A percentile compares a stretch with the other conserved stretches of the same genome.
Evolutionary conservation across 2,113 vertebrate species (phyloP).

Genomic region (Gymnorhina tibicen): DNA sequence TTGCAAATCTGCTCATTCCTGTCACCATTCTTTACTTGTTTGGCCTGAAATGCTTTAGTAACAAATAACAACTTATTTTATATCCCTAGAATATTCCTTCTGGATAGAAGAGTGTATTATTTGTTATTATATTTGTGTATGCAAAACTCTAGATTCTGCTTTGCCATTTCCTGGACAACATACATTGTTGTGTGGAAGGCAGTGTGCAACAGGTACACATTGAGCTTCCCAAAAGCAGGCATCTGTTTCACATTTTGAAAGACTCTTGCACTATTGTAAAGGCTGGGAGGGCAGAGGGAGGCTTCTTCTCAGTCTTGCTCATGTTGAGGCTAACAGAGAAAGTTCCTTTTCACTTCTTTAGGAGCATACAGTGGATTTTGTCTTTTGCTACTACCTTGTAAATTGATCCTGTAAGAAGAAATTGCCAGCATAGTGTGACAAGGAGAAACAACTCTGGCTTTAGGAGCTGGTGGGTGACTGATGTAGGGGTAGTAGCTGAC

Average conservation of each 20-base stretch:
- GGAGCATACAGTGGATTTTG: not conserved
- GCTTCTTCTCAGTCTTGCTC: not conserved
- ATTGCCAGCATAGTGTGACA: not conserved
- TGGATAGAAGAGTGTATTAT: not conserved
- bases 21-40: not conserved
- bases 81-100: not conserved
- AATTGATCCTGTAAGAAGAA: not conserved
- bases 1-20: not conserved
- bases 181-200: not conserved
- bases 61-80: not conserved
- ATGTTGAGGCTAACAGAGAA: not conserved
- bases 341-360: not conserved
- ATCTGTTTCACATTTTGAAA: not conserved
- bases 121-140: too few species aligned
- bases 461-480: not conserved
- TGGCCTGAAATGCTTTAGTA: not conserved
- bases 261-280: not conserved
- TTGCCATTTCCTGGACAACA: not conserved
- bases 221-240: not conserved
- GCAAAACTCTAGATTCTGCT: not conserved
- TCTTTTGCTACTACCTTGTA: not conserved
- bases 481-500: not conserved
- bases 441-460: not conserved
- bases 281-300: not conserved
- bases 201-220: not conserved